Evolutionary conservation across 2,888 invertebrate species (phyloP).

Genomic region (Balanococcus diminutus): DNA sequence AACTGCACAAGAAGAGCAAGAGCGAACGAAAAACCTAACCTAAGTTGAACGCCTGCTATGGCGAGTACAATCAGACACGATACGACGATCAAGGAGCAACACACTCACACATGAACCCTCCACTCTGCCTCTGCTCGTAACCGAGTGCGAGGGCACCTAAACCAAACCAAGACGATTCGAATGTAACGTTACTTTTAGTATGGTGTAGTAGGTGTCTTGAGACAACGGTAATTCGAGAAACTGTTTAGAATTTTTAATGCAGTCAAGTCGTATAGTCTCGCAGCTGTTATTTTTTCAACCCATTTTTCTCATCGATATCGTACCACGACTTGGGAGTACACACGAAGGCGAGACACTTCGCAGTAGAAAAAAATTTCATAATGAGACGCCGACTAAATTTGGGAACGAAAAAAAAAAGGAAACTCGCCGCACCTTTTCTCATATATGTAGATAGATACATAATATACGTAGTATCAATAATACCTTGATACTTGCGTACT

Average conservation of each 20-base stretch:
- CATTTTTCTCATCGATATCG: not conserved
- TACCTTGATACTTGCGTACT: not conserved
- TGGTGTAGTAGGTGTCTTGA: slow-evolving; percentile 2
- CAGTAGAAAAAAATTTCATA: not conserved
- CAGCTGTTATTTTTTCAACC: not conserved
- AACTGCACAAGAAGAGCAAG: too few species aligned
- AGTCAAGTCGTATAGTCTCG: not conserved
- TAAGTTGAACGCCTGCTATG: not conserved
- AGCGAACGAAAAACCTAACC: not conserved
- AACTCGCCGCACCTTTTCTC: not conserved
- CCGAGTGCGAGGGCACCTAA: too few species aligned
- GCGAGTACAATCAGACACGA: not conserved
- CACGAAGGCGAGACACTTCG: not conserved
- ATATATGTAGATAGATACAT: too few species aligned
- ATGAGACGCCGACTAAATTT: not conserved
- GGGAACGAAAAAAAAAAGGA: not conserved
- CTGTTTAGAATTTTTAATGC: slow-evolving; percentile 40
- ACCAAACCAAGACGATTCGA: not conserved
- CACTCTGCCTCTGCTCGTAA: not conserved
- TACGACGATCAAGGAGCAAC: not conserved
- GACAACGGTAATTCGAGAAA: slow-evolving; percentile 40
- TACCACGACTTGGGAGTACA: not conserved
- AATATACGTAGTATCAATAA: too few species aligned
- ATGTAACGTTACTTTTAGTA: slow-evolving; percentile 36
- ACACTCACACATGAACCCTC: not conserved